Conservation (phyloP, 2,113 vertebrate species). For the Thermophis baileyi region DNA sequence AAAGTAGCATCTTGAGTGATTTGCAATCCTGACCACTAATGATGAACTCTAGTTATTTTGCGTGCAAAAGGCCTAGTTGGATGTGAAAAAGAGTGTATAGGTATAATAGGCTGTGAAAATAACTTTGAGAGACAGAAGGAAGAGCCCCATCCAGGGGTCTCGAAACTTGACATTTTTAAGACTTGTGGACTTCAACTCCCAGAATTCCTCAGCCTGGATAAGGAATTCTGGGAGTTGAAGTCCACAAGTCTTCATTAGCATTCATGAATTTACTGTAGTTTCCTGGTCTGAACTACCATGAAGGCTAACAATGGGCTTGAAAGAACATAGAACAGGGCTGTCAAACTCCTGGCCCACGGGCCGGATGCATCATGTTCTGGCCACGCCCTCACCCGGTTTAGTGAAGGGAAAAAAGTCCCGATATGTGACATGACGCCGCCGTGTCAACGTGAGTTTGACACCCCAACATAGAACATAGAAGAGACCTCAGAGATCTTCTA, state of each 20-base stretch:
- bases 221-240: background rate
- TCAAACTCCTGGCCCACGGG: too few species aligned
- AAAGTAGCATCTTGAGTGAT: background rate
- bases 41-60: conserved; percentile 6
- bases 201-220: background rate
- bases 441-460: too few species aligned
- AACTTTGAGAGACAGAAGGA: background rate
- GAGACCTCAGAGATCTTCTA: too few species aligned
- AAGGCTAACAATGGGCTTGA: background rate
- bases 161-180: background rate
- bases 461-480: background rate
- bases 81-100: background rate
- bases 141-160: background rate
- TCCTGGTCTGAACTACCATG: background rate
- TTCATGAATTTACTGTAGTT: background rate
- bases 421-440: too few species aligned
- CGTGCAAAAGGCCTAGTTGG: background rate
- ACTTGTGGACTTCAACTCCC: background rate
- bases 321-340: background rate
- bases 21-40: too few species aligned
- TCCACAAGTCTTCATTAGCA: too few species aligned
- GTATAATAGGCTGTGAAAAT: background rate
- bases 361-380: too few species aligned
- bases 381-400: too few species aligned
- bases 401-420: too few species aligned